Base-by-base conservation (phyloP, 2,888 invertebrate species). In the Omphaloscelis lunosa region DNA sequence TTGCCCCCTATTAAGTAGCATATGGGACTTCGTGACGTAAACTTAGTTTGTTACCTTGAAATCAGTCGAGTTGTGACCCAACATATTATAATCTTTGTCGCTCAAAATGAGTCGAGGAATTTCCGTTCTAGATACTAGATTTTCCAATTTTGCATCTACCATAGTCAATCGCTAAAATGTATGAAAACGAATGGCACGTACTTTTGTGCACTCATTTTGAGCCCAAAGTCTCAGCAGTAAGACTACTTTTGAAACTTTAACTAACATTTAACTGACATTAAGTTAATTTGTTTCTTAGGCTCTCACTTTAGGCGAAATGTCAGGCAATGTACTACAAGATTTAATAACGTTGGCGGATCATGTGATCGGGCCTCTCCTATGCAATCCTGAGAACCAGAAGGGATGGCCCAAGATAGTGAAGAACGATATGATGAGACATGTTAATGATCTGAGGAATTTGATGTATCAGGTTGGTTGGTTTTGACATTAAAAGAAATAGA, bases 381-480 rank as follows among this genome's bases (percentile, higher is more conserved):
- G 98, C 62, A 98, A 98, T 92, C 97, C 97, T 0, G 97, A 96
- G 58, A 98, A 98, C 93, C 98, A 98, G 89, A 94, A 91, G 41
- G 97, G 97, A 6, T 98, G 98, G 98, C 98, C 98, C 0, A 97
- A 97, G 82, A 97, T 98, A 20, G 97, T 98, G 7, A 96, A 97
- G 9, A 97, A 97, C 78, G 98, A 98, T 90, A 97, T 98, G 91
- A 97, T 97, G 84, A 97, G 97, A 48, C 98, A 98, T 90, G 97
- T 98, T 0, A 97, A 98, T 83, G 97, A 97, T 12, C 96, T 98
- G 83, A 97, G 98, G 84, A 98, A 97, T 91, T 96, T 97, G 72
- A 97, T 98, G 90, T 97, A 97, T 89, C 97, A 98, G 97, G 97
- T 98, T 90, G 61, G 85, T 70, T 62, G 23, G n/a, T 29, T 62